phyloP scores from a whole-genome alignment of 2,797 vertebrate species.

The Pipistrellus pygmaeus region DNA sequence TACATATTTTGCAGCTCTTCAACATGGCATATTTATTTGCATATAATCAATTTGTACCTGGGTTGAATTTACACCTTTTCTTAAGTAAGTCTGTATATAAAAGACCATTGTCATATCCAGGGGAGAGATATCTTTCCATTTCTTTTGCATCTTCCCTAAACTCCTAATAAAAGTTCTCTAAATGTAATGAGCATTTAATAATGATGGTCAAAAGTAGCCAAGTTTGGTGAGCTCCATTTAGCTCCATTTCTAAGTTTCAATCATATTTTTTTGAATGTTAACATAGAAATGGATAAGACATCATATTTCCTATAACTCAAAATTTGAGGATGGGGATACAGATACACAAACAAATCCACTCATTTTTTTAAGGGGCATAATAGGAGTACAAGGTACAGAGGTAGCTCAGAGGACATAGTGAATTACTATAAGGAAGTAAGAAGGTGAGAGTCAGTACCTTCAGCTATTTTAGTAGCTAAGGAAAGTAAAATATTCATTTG shows the following conservation, averaged over 20 bases:
- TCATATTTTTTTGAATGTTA: neutral
- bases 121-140: neutral
- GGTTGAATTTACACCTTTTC: neutral
- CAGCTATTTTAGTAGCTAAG: neutral
- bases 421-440: neutral
- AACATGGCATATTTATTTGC: neutral
- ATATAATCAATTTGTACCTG: neutral
- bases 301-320: neutral
- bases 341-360: neutral
- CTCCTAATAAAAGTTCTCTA: neutral
- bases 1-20: constrained; percentile 1
- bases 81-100: constrained; percentile 23
- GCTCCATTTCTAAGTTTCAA: neutral
- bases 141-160: neutral
- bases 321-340: neutral
- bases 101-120: neutral
- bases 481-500: constrained; percentile 32
- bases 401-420: neutral
- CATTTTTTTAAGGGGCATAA: neutral
- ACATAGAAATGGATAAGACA: neutral
- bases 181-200: neutral
- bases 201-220: neutral
- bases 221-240: neutral
- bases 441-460: neutral
- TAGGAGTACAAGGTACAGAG: neutral